These are phyloP conservation scores for Lacerta viridis DNA, from an alignment of 2,797 vertebrate species.

Conservation along the genomic window DNA sequence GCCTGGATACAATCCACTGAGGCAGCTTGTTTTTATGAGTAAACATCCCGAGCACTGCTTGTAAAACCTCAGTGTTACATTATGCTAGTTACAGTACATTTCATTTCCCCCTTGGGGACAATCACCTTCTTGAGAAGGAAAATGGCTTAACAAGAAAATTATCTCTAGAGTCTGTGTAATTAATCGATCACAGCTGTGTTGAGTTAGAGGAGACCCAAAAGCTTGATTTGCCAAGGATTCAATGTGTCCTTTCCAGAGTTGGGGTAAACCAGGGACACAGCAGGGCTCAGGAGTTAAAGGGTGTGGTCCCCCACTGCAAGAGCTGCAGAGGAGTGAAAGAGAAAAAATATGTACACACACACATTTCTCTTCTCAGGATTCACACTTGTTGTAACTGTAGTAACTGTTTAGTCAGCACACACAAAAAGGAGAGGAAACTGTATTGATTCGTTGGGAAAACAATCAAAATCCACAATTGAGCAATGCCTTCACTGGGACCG, in stretches of 20 bases:
- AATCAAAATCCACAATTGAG: not conserved
- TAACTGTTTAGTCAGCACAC: not conserved
- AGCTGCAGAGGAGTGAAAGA: conserved; percentile 1
- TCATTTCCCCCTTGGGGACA: conserved; percentile 68
- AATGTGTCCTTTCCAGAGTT: conserved; percentile 56
- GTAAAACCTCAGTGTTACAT: conserved; percentile 63
- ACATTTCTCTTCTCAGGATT: not conserved
- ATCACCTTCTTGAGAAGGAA: conserved; percentile 72
- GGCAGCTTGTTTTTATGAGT: conserved; percentile 65
- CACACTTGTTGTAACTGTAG: not conserved
- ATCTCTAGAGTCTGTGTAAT: conserved; percentile 67
- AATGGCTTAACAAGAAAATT: conserved; percentile 75
- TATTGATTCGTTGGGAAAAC: not conserved
- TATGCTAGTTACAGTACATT: conserved; percentile 58
- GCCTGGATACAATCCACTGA: conserved; percentile 62
- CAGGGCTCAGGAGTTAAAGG: conserved; percentile 53
- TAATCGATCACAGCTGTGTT: conserved; percentile 76
- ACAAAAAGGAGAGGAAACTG: no score
- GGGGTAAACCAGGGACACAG: not conserved
- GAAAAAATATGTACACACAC: not conserved
- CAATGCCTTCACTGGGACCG: not conserved
- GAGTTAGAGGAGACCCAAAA: conserved; percentile 62
- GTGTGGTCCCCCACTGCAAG: conserved; percentile 25
- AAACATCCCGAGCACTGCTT: conserved; percentile 71
- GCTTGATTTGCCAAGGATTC: conserved; percentile 63